Conservation (phyloP, 2,888 invertebrate species). For the Pammene fasciana region DNA sequence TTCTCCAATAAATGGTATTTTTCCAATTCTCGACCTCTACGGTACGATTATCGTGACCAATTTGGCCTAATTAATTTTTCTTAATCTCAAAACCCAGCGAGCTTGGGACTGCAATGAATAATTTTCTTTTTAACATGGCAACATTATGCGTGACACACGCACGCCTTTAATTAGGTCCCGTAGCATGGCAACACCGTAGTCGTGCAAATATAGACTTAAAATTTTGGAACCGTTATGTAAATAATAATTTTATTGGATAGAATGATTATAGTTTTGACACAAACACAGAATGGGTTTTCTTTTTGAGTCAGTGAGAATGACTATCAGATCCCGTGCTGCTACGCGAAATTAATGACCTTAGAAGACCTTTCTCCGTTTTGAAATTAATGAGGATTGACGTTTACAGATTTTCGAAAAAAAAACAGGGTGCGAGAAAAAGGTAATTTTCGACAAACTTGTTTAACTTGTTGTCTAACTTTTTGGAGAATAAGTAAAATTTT, state of each 20-base stretch:
- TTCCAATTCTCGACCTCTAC: background rate
- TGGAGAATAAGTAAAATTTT: no score
- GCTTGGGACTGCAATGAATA: conserved; percentile 31
- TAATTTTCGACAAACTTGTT: no score
- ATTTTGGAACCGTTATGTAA: conserved; percentile 11
- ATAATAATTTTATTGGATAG: conserved; percentile 18
- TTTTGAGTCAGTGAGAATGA: no score
- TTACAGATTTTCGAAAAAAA: no score
- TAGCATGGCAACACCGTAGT: conserved; percentile 32
- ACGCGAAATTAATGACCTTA: no score
- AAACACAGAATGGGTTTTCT: no score
- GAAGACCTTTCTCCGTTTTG: no score
- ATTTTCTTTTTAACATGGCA: conserved; percentile 30
- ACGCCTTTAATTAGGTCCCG: conserved; percentile 34
- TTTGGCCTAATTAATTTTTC: conserved; percentile 28
- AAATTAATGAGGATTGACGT: no score
- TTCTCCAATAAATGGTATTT: background rate
- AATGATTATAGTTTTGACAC: background rate
- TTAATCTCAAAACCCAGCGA: conserved; percentile 35
- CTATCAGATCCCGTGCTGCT: no score
- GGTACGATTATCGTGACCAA: conserved; percentile 9
- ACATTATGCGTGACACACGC: conserved; percentile 43
- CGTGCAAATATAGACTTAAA: conserved; percentile 25
- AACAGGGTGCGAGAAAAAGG: no score
- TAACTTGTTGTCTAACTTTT: no score